These are phyloP conservation scores for Paedocypris sp. DNA, from an alignment of 2,113 vertebrate species.

Conservation along the genomic window DNA sequence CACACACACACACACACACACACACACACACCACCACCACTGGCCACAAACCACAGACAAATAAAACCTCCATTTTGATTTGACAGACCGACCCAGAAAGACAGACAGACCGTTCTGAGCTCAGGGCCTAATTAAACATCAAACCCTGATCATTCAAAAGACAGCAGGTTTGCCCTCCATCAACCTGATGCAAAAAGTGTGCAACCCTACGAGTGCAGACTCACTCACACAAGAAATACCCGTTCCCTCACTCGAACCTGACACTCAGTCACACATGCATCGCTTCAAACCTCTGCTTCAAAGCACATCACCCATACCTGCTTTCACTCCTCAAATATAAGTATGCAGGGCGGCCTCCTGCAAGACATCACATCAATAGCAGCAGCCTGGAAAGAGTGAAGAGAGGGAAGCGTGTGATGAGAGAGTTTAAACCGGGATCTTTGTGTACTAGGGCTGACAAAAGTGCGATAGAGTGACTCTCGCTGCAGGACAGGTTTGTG, in stretches of 20 bases:
- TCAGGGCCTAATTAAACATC: constrained; percentile 20
- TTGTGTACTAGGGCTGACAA: background rate
- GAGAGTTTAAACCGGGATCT: constrained; percentile 4
- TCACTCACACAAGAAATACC: background rate
- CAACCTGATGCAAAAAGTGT: constrained; percentile 22
- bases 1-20: background rate
- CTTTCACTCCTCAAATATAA: constrained; percentile 17
- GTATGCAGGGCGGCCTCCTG: constrained; percentile 6
- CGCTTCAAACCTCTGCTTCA: constrained; percentile 3
- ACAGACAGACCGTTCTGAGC: constrained; percentile 2
- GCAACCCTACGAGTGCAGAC: constrained; percentile 1
- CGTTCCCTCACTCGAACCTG: background rate
- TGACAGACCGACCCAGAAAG: background rate
- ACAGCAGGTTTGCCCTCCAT: background rate
- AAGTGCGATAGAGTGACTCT: background rate
- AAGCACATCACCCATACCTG: constrained; percentile 1
- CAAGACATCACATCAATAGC: background rate
- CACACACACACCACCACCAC: background rate
- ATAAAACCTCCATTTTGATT: background rate
- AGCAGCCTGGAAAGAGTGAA: background rate
- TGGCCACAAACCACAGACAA: background rate
- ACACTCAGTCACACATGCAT: constrained; percentile 19
- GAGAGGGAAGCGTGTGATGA: background rate
- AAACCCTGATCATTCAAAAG: constrained; percentile 12
- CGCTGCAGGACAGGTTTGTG: constrained; percentile 1